Base-by-base conservation (phyloP, 2,888 invertebrate species). In the Drosophila mimetica region DNA sequence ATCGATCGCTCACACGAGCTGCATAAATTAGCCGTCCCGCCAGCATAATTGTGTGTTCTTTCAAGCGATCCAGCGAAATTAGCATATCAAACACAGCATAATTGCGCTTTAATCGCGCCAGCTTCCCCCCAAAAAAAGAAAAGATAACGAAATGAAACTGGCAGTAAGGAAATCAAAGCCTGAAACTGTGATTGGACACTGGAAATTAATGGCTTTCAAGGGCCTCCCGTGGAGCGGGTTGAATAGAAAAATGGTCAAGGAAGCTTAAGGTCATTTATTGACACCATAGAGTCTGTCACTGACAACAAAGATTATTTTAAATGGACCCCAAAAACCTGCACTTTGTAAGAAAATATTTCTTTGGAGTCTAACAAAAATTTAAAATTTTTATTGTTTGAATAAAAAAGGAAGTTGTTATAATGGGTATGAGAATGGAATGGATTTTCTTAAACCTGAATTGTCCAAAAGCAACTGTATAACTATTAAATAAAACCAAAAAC, bases 41-140 rank as follows among this genome's bases (percentile, higher is more conserved):
- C 37, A 48, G 20, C 48, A 59, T 67, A 69, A 69, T 72, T 67
- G 75, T 74, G 71, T 46, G 69, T 72, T 58, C 48, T 66, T 42
- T 58, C 50, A 61, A 48, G 39, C 52, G 41, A 46, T 71, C 57
- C 46, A 46, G 13, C 18, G 25, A 58, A 89, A 89, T 89, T 89
- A 86, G 82, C 89, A 89, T 89, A 90, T 89, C 90, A 89, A 89
- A 89, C 75, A 87, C 84, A 89, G 84, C 89, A 89, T 89, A 89
- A 89, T 90, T 89, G 89, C 88, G 74, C 82, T 88, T 86, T 90
- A 89, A 88, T 87, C 72, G 74, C 48, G 57, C 42, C 52, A 46
- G 20, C 20, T 18, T 20, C 18, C 25, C 80, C 65, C 48, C 48
- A 32, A 59, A 63, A 41, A 72, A 64, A 57, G 8, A 2, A n/a